phyloP scores from a whole-genome alignment of 2,113 vertebrate genomes.

The Hippocampus abdominalis region DNA sequence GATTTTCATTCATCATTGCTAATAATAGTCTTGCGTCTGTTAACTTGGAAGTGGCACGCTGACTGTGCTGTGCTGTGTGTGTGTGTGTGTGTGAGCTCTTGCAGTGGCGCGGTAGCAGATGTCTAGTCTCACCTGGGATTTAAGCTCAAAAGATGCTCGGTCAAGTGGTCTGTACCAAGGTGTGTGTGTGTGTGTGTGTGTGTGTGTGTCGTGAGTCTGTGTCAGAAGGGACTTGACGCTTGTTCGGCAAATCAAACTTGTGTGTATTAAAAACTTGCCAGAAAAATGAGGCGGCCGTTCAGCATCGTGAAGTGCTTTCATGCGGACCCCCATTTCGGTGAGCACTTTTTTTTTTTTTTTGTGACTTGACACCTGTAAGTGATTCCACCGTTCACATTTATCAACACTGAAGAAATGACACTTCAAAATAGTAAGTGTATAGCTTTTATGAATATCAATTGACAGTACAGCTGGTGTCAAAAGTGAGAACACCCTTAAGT shows the following conservation, averaged over 20 bases:
- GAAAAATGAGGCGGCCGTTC: neutral
- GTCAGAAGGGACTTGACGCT: slow-evolving; percentile 16
- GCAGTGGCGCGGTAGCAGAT: neutral
- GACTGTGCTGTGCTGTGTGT: neutral
- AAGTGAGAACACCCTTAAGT: neutral
- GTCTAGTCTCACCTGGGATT: slow-evolving; percentile 20
- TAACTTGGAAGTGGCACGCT: neutral
- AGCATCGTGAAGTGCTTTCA: neutral
- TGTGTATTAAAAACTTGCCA: neutral
- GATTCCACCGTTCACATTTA: neutral
- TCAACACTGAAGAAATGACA: neutral
- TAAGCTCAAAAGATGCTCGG: slow-evolving; percentile 7
- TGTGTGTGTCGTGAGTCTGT: neutral
- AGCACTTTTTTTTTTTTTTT: neutral
- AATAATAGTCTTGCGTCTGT: neutral
- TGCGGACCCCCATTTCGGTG: neutral
- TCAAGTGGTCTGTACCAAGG: slow-evolving; percentile 11
- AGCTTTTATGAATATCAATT: too few relatives aligned
- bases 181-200: neutral
- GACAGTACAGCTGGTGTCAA: neutral
- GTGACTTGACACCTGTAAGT: neutral
- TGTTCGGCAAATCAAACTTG: slow-evolving; percentile 1
- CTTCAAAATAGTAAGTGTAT: neutral
- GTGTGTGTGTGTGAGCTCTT: neutral
- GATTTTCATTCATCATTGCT: neutral